Conservation (phyloP, 2,113 vertebrate species). For the Mystacornis crossleyi region DNA sequence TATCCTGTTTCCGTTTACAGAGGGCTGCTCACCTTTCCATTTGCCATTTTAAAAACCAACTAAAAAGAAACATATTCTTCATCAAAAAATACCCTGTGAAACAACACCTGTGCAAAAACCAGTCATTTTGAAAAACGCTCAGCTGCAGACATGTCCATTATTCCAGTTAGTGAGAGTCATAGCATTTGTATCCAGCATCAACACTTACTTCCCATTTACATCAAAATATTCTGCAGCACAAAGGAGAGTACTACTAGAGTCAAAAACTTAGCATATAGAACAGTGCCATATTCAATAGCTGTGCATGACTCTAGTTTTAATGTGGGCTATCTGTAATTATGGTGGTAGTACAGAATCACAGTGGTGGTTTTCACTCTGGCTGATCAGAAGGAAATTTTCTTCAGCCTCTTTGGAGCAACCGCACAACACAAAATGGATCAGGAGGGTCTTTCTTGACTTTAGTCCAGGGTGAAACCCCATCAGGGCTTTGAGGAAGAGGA, state of each 20-base stretch:
- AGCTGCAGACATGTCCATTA: not conserved
- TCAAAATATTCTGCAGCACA: not conserved
- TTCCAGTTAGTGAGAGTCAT: not conserved
- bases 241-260: not conserved
- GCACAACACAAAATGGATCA: not conserved
- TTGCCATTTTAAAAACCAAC: not conserved
- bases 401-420: not conserved
- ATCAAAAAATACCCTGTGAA: not conserved
- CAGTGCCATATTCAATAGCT: not conserved
- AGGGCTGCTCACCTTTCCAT: not conserved
- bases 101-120: not conserved
- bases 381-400: not conserved
- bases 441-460: not conserved
- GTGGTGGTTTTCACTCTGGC: not conserved
- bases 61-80: not conserved
- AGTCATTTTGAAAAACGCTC: not conserved
- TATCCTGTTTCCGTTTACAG: not conserved
- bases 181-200: not conserved
- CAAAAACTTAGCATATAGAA: not conserved
- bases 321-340: not conserved
- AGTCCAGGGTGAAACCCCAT: not conserved
- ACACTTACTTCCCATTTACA: not conserved
- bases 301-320: not conserved
- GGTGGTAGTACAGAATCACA: not conserved
- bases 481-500: not conserved